phyloP scores from a whole-genome alignment of 2,888 invertebrate species.

The Stictocephala bisonia region DNA sequence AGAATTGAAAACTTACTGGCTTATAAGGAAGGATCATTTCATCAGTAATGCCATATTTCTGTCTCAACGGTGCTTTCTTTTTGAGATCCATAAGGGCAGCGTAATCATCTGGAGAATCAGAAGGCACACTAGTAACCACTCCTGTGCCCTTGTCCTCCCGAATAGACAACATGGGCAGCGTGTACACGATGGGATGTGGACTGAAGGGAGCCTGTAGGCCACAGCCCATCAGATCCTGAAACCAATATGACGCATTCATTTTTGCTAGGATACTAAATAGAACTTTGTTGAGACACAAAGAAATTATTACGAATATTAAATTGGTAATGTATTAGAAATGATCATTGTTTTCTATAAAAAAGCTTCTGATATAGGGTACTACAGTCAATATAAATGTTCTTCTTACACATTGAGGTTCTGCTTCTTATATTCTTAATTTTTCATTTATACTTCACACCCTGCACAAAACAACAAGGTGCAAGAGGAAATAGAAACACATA shows the following conservation, averaged over 20 bases:
- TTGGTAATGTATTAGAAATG: conserved; percentile 6
- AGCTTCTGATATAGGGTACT: too few relatives aligned
- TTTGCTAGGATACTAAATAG: too few relatives aligned
- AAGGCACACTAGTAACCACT: conserved; percentile 97
- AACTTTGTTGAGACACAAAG: too few relatives aligned
- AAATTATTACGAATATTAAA: background rate
- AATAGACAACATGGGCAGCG: conserved; percentile 97
- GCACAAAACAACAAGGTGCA: too few relatives aligned
- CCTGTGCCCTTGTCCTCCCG: conserved; percentile 99
- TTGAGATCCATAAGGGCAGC: conserved; percentile 95
- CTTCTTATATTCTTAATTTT: too few relatives aligned
- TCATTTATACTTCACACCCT: too few relatives aligned
- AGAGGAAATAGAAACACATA: too few relatives aligned
- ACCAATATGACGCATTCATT: too few relatives aligned
- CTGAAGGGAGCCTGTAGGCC: conserved; percentile 88
- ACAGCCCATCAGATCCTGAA: conserved; percentile 82
- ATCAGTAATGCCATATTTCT: conserved; percentile 90
- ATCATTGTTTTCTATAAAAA: too few relatives aligned
- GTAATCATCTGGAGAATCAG: conserved; percentile 98
- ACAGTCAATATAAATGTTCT: too few relatives aligned
- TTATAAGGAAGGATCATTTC: conserved; percentile 78
- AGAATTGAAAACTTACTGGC: conserved; percentile 66
- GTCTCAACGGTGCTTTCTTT: conserved; percentile 90
- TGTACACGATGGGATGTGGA: conserved; percentile 84
- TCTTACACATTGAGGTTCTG: too few relatives aligned